phyloP scores from a whole-genome alignment of 2,888 invertebrate genomes.

The Papilio protenor region DNA sequence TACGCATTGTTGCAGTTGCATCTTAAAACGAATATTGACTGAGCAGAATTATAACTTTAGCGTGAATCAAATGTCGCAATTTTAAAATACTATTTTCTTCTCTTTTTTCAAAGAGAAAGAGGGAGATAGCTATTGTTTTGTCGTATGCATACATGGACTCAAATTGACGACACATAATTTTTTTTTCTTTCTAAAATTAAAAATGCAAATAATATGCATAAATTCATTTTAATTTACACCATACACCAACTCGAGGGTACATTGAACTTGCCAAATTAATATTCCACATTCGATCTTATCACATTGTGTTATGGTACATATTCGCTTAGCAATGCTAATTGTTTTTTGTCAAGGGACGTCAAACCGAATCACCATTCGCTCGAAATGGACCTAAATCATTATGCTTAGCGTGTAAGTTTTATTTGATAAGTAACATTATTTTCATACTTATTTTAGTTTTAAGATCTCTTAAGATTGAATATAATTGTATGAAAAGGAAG shows the following conservation, averaged over 20 bases:
- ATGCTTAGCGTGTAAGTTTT: slow-evolving; percentile 50
- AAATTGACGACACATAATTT: too few relatives aligned
- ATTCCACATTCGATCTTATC: slow-evolving; percentile 46
- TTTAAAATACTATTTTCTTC: too few relatives aligned
- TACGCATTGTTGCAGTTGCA: neutral
- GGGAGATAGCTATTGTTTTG: too few relatives aligned
- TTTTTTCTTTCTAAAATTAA: neutral
- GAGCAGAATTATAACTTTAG: neutral
- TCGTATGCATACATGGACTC: too few relatives aligned
- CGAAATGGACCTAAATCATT: slow-evolving; percentile 49
- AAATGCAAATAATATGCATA: neutral
- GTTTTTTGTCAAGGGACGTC: slow-evolving; percentile 49
- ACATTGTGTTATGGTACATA: slow-evolving; percentile 48
- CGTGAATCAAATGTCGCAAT: neutral
- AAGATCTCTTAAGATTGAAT: neutral
- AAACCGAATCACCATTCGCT: slow-evolving; percentile 52
- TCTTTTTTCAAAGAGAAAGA: too few relatives aligned
- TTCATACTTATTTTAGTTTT: neutral
- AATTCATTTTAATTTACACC: slow-evolving; percentile 44
- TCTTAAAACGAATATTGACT: neutral
- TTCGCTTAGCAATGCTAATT: slow-evolving; percentile 41
- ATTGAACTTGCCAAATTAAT: slow-evolving; percentile 48
- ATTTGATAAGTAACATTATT: slow-evolving; percentile 43
- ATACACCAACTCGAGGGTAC: slow-evolving; percentile 49
- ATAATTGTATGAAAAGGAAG: too few relatives aligned